These are phyloP conservation scores for Brachionus rubens DNA, from an alignment of 1,140 invertebrate species.

Conservation along the genomic window DNA sequence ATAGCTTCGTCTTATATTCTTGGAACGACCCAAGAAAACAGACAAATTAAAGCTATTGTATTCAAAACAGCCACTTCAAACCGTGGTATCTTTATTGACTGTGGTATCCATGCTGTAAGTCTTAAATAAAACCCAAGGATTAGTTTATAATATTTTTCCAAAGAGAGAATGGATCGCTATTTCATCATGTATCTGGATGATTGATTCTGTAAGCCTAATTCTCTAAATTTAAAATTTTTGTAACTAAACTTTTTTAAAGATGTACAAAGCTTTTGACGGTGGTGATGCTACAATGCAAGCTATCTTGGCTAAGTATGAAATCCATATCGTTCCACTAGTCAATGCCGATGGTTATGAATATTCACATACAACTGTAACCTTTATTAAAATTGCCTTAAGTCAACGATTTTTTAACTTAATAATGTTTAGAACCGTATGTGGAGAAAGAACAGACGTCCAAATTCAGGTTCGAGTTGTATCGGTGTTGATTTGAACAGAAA, in stretches of 20 bases:
- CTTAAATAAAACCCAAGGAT: neutral
- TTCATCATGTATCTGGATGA: constrained; percentile 48
- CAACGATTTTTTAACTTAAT: neutral
- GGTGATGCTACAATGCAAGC: neutral
- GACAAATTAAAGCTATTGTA: constrained; percentile 5
- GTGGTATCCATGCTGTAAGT: constrained; percentile 42
- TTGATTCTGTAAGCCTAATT: constrained; percentile 21
- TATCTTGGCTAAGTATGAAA: neutral
- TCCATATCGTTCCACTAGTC: constrained; percentile 44
- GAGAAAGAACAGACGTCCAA: constrained; percentile 48
- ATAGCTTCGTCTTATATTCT: constrained; percentile 22
- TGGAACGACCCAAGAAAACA: neutral
- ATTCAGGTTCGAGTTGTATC: constrained; percentile 25
- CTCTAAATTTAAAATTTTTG: constrained; percentile 50
- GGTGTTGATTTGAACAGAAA: constrained; percentile 47
- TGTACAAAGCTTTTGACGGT: neutral
- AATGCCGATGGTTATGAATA: constrained; percentile 47
- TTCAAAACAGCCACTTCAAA: neutral
- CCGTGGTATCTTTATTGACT: constrained; percentile 38
- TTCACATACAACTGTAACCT: constrained; percentile 6
- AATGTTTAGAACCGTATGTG: constrained; percentile 47
- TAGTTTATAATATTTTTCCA: neutral
- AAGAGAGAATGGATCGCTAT: constrained; percentile 58
- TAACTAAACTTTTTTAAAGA: constrained; percentile 50
- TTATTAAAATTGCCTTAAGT: neutral